Evolutionary conservation across 2,113 vertebrate species (phyloP).

Genomic region (Brienomyrus longianalis): DNA sequence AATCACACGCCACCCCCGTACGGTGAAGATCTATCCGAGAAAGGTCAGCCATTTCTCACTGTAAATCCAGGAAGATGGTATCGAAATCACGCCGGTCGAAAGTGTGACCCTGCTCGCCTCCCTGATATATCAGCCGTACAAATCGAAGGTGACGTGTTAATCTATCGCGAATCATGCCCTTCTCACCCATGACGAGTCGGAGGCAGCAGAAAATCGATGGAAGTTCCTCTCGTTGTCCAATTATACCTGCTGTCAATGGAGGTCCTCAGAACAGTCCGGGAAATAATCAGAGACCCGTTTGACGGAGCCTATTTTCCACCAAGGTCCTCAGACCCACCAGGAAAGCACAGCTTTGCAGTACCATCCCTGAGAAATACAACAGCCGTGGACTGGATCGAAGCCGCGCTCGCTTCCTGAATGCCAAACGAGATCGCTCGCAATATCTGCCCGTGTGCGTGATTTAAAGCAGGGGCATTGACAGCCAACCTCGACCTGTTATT

Average conservation of each 20-base stretch:
- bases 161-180: conserved; percentile 9
- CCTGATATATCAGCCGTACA: background rate
- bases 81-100: background rate
- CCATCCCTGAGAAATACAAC: background rate
- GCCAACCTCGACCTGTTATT: background rate
- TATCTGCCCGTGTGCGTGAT: background rate
- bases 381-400: background rate
- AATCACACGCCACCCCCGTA: background rate
- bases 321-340: background rate
- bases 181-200: background rate
- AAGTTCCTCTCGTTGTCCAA: background rate
- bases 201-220: conserved; percentile 5
- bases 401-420: background rate
- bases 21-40: background rate
- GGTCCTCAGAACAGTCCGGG: background rate
- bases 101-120: background rate
- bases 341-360: background rate
- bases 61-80: background rate
- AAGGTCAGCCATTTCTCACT: conserved; percentile 9
- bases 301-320: background rate
- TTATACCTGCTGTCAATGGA: background rate
- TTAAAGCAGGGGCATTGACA: background rate
- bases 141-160: conserved; percentile 16
- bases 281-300: too few species aligned
- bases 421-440: background rate